Evolutionary conservation across 2,797 vertebrate species (phyloP).

Genomic region (Oceanodroma leucorhoa): DNA sequence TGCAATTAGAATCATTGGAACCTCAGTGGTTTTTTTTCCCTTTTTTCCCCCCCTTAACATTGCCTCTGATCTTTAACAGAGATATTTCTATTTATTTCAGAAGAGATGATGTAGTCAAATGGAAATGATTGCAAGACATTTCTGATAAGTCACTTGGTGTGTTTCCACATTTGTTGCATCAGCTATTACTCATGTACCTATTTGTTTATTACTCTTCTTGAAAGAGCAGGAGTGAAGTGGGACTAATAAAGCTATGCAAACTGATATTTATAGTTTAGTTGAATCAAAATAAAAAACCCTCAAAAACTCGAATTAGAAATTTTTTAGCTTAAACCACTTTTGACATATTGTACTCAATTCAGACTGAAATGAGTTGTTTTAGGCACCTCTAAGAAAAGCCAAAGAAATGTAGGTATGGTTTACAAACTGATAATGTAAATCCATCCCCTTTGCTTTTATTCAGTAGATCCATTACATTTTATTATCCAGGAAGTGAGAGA

Average conservation of each 20-base stretch:
- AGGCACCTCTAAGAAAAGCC: background rate
- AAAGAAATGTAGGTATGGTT: background rate
- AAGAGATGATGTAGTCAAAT: background rate
- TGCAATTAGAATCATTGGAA: background rate
- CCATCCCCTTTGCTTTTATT: background rate
- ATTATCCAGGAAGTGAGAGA: background rate
- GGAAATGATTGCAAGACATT: background rate
- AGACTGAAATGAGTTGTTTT: background rate
- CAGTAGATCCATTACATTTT: background rate
- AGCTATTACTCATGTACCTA: background rate
- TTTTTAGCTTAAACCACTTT: background rate
- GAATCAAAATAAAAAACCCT: background rate
- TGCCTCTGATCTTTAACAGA: background rate
- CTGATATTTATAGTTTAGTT: background rate
- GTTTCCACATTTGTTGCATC: background rate
- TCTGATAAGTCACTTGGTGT: background rate
- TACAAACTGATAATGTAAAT: background rate
- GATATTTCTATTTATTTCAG: background rate
- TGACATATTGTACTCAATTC: background rate
- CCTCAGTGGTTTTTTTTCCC: rapidly evolving
- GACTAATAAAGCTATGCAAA: background rate
- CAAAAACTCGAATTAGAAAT: background rate
- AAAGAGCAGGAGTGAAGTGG: background rate
- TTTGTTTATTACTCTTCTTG: background rate
- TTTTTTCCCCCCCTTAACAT: background rate